phyloP scores from a whole-genome alignment of 2,888 invertebrate species.

The Sisyra nigra region DNA sequence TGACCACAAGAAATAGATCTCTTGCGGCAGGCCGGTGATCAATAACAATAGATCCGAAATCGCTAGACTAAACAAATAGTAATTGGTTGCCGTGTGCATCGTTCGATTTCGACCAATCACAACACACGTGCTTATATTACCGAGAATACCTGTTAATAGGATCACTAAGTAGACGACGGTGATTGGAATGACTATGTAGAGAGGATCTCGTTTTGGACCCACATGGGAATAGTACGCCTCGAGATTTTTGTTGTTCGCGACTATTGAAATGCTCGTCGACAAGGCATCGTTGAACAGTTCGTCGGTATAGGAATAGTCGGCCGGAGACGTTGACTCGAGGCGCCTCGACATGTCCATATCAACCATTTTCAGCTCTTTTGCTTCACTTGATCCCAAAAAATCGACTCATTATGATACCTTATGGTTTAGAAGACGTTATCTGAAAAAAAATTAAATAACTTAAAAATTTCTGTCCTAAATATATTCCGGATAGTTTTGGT shows the following conservation, averaged over 20 bases:
- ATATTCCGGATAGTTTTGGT: too few relatives aligned
- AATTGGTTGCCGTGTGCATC: conserved; percentile 70
- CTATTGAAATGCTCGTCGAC: too few relatives aligned
- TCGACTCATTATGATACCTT: too few relatives aligned
- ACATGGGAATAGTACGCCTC: conserved; percentile 7
- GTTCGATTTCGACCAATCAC: conserved; percentile 68
- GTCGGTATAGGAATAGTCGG: too few relatives aligned
- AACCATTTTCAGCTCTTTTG: too few relatives aligned
- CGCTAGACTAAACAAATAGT: conserved; percentile 72
- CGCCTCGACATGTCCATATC: too few relatives aligned
- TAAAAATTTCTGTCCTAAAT: too few relatives aligned
- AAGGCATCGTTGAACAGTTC: too few relatives aligned
- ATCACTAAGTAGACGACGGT: conserved; percentile 63
- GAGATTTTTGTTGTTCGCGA: neutral
- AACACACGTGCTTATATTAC: conserved; percentile 70
- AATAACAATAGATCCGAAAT: conserved; percentile 67
- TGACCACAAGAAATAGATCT: conserved; percentile 63
- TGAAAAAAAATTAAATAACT: too few relatives aligned
- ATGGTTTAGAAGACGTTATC: too few relatives aligned
- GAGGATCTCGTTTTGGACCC: conserved; percentile 27
- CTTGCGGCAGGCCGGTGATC: conserved; percentile 65
- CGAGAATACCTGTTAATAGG: conserved; percentile 61
- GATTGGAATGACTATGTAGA: conserved; percentile 49
- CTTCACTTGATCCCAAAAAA: too few relatives aligned
- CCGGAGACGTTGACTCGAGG: too few relatives aligned